Conservation (phyloP, 2,113 vertebrate genomes). For the Oncorhynchus tshawytscha region DNA sequence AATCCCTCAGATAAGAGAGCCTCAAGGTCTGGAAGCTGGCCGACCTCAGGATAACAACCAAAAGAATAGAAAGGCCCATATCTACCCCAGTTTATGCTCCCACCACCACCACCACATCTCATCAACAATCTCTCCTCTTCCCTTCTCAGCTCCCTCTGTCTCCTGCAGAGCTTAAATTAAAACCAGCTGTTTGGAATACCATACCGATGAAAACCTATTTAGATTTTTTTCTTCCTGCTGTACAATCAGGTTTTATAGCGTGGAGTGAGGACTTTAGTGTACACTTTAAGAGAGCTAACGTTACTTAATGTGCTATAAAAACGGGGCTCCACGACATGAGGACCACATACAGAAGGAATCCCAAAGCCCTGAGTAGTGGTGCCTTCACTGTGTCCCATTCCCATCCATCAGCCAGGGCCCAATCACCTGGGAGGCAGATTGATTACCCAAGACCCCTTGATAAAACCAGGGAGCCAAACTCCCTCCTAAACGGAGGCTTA, state of each 20-base stretch:
- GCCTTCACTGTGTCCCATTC: slow-evolving; percentile 6
- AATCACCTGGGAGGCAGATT: slow-evolving; percentile 34
- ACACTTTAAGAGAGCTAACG: slow-evolving; percentile 70
- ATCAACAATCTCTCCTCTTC: slow-evolving; percentile 69
- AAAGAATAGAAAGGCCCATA: slow-evolving; percentile 65
- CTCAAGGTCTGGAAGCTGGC: slow-evolving; percentile 68
- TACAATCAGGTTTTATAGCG: slow-evolving; percentile 78
- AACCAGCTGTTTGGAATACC: slow-evolving; percentile 84
- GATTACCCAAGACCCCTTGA: slow-evolving; percentile 16
- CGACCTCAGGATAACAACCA: slow-evolving; percentile 68
- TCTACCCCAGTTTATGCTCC: slow-evolving; percentile 69
- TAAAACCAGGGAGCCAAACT: slow-evolving; percentile 11
- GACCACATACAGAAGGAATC: slow-evolving; percentile 34
- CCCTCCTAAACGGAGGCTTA: background rate
- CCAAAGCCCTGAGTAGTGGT: slow-evolving; percentile 22
- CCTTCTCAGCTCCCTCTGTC: slow-evolving; percentile 34
- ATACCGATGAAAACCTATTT: slow-evolving; percentile 80
- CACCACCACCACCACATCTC: slow-evolving; percentile 65
- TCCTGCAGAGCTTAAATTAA: slow-evolving; percentile 73
- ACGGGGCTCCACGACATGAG: slow-evolving; percentile 48
- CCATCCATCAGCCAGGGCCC: slow-evolving; percentile 21
- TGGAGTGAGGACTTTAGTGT: slow-evolving; percentile 67
- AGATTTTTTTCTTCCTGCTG: slow-evolving; percentile 48
- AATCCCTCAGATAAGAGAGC: slow-evolving; percentile 70
- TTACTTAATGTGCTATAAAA: slow-evolving; percentile 69